Evolutionary conservation across 2,797 vertebrate species (phyloP).

Genomic region (Geotrypetes seraphini): DNA sequence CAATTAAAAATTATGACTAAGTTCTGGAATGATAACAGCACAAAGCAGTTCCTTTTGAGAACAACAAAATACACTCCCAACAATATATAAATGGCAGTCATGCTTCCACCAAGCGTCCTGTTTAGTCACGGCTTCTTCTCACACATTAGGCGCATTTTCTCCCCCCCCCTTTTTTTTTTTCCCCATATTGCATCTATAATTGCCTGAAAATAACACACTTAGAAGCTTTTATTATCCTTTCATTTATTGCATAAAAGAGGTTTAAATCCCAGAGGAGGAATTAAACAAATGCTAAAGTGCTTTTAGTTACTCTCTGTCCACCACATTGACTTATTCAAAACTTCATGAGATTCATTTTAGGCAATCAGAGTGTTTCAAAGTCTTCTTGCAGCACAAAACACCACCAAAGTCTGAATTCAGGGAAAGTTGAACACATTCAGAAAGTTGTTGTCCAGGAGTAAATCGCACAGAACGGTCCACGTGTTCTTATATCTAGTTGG

Average conservation of each 20-base stretch:
- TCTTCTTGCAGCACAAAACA: too few relatives aligned
- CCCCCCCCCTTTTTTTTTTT: not conserved
- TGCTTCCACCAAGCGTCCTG: not conserved
- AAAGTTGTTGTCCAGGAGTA: too few relatives aligned
- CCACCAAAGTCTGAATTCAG: too few relatives aligned
- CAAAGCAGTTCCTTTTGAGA: not conserved
- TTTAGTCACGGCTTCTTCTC: not conserved
- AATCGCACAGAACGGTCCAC: too few relatives aligned
- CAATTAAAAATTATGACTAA: constrained; percentile 11
- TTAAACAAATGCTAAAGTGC: not conserved
- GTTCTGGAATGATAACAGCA: not conserved
- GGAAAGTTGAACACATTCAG: too few relatives aligned
- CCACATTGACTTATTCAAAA: not conserved
- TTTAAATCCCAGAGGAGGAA: constrained; percentile 7
- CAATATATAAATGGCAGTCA: not conserved
- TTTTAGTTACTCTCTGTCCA: too few relatives aligned
- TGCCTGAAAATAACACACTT: constrained; percentile 9
- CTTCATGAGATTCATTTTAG: not conserved
- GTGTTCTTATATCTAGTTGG: too few relatives aligned
- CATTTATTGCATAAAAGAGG: constrained; percentile 3
- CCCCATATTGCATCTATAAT: constrained; percentile 18
- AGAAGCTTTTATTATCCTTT: not conserved
- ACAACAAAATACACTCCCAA: constrained; percentile 2
- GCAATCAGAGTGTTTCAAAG: too few relatives aligned
- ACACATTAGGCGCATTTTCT: not conserved